These are phyloP conservation scores for Artibeus jamaicensis DNA, from an alignment of 2,797 vertebrate genomes.

Conservation along the genomic window DNA sequence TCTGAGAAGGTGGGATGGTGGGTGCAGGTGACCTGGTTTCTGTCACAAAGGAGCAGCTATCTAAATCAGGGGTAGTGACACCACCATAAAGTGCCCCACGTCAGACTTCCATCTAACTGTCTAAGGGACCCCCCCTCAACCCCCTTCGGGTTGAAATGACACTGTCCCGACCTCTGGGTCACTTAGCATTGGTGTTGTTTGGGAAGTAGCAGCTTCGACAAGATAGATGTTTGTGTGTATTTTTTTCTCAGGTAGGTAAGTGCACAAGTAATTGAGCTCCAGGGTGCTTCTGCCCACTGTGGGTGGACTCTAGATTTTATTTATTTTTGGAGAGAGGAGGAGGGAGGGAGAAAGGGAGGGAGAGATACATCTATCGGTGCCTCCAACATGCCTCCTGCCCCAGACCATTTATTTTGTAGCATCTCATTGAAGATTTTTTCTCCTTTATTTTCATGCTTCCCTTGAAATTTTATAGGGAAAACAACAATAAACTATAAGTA, in stretches of 20 bases:
- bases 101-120: neutral
- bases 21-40: neutral
- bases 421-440: conserved; percentile 60
- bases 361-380: no score
- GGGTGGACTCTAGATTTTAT: neutral
- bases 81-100: neutral
- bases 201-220: neutral
- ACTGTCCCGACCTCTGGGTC: neutral
- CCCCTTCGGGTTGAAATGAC: no score
- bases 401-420: neutral
- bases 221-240: neutral
- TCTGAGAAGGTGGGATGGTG: neutral
- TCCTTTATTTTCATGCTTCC: conserved; percentile 81
- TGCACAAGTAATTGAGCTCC: neutral
- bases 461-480: conserved; percentile 82
- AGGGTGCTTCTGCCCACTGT: neutral
- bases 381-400: no score
- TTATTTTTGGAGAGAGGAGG: no score
- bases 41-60: neutral
- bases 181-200: neutral
- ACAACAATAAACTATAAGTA: conserved; percentile 82
- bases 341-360: no score
- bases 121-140: neutral
- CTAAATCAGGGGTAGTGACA: neutral
- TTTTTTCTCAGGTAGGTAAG: neutral